Evolutionary conservation across 2,113 vertebrate genomes (phyloP).

Genomic region (Corythaixoides concolor): DNA sequence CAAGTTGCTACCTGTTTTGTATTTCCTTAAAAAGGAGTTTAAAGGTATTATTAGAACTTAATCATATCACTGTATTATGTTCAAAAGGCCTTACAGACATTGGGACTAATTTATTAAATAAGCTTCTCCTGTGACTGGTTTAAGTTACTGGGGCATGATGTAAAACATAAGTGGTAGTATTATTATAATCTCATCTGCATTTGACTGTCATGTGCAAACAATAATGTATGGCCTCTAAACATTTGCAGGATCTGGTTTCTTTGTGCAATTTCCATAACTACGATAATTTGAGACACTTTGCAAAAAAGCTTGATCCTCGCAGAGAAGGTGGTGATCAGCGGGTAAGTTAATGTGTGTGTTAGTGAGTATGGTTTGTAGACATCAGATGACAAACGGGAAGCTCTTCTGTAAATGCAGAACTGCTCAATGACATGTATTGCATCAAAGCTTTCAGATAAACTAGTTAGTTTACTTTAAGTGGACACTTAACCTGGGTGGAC

Average conservation of each 20-base stretch:
- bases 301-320: slow-evolving; percentile 97
- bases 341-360: slow-evolving; percentile 78
- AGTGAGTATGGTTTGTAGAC: background rate
- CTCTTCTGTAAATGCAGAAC: background rate
- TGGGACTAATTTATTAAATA: background rate
- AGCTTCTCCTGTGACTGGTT: background rate
- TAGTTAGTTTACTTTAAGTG: background rate
- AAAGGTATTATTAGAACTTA: background rate
- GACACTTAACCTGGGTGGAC: background rate
- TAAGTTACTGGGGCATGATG: background rate
- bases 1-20: background rate
- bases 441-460: slow-evolving; percentile 30
- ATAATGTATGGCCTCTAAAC: background rate
- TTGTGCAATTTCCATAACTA: slow-evolving; percentile 99
- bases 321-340: slow-evolving; percentile 96
- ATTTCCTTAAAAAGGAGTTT: background rate
- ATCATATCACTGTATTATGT: background rate
- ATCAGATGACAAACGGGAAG: accelerated
- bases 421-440: slow-evolving; percentile 53
- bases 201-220: background rate
- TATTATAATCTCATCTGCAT: background rate
- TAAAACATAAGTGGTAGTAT: background rate
- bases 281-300: slow-evolving; percentile 97
- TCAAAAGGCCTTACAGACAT: background rate
- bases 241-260: slow-evolving; percentile 90